Base-by-base conservation (phyloP, 2,888 invertebrate genomes). In the Cylloceria caligata region DNA sequence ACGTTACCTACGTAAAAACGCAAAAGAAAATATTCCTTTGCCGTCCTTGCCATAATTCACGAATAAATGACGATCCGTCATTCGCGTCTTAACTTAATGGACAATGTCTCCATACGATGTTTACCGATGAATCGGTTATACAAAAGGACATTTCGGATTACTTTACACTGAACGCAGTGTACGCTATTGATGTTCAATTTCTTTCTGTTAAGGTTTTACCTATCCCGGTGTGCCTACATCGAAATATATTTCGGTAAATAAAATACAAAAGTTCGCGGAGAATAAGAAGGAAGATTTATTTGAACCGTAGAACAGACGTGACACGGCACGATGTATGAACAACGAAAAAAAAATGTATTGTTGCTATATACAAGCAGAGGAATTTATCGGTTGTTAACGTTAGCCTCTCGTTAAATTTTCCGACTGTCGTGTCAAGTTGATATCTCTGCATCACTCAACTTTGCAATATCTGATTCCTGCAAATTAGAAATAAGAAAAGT, bases 351-450 rank as follows among this genome's bases (percentile, higher is more conserved):
- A 1, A 19, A 16, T 55, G n/a, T 5, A 55, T 30, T 55, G 11
- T 55, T 30, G 30, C 30, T 55, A 55, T 55, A n/a, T 30, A 47
- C 19, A 67, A n/a, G n/a, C 34, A 49, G 7, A 19, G 11, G 1
- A 13, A 34, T 67, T 45, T 7, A 30, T 45, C 45, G 65, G 65
- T 30, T 30, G 47, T 65, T 27, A 27, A 65, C n/a, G n/a, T 65
- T 30, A 45, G 45, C 60, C 60, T 47, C 49, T 49, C 34, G 49
- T 30, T 34, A 11, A 16, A 67, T 11, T 49, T 55, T 55, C n/a
- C n/a, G 55, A 30, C 27, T 55, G 55, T 30, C n/a, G n/a, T 27
- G 55, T 55, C 55, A 6, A 27, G 30, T 55, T n/a, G n/a, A 30
- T 5, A 13, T 30, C 16, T 7, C 47, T 30, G 30, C 3, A 27